Base-by-base conservation (phyloP, 2,113 vertebrate genomes). In the Tauraco erythrolophus region DNA sequence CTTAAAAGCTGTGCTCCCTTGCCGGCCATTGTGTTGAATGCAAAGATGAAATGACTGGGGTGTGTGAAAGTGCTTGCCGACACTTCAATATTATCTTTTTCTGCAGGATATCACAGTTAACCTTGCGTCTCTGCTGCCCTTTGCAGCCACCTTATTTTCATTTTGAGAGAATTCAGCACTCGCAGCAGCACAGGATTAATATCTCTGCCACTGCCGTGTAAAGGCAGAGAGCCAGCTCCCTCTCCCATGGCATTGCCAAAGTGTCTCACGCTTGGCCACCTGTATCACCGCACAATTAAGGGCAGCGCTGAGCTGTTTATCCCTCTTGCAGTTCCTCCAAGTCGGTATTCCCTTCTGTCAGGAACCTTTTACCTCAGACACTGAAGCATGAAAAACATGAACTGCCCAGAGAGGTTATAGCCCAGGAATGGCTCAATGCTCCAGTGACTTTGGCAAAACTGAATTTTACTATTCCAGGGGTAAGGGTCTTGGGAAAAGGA, bases 181-280 rank as follows among this genome's bases (percentile, higher is more conserved):
- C 0, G 0, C 69, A n/a, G 89, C 39, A 53, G 65, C 60, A 14
- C 0, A 5, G 72, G 46, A 62, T 76, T 81, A 88, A 56, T 77
- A 58, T 35, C 82, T 86, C 68, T 39, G 82, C 85, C 70, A 54
- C 74, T 88, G 75, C 58, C 46, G 6, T 1, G n/a, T 13, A 5
- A 39, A 35, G 84, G 87, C 74, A 74, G 50, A 58, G 78, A 37
- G 78, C 61, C 41, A 41, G 82, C 22, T 41, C 60, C 74, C 74
- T 66, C 54, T 61, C 57, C 28, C 66, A 37, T 14, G 0, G 0
- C 0, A 0, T 5, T 0, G 1, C 71, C 24, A 1, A 14, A 58
- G 25, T 1, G 72, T 70, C 92, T 94, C 8, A 0, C 76, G 8
- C 68, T 51, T 22, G 71, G 70, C 41, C 83, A 51, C 68, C 75